Conservation (phyloP, 2,888 invertebrate species). For the Himalopsyche japonica region DNA sequence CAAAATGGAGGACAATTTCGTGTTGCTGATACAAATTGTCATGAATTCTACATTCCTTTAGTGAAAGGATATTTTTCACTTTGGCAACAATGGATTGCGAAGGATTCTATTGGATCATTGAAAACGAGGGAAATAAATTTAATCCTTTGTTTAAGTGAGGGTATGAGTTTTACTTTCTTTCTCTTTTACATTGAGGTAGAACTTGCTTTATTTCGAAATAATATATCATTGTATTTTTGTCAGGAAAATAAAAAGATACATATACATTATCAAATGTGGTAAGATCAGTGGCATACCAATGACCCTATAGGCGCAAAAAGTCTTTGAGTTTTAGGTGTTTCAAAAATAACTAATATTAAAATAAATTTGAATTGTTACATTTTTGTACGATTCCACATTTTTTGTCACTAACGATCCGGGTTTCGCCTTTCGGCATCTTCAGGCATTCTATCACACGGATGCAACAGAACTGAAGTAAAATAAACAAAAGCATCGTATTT, state of each 20-base stretch:
- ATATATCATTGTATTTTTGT: background rate
- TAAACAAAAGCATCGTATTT: too few species aligned
- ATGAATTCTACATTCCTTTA: background rate
- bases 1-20: background rate
- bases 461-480: too few species aligned
- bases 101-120: background rate
- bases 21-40: background rate
- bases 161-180: background rate
- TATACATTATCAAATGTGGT: background rate
- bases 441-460: too few species aligned
- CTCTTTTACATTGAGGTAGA: background rate
- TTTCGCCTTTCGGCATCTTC: too few species aligned
- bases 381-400: too few species aligned
- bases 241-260: background rate
- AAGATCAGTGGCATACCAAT: too few species aligned
- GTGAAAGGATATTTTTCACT: background rate
- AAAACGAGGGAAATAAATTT: background rate
- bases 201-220: background rate
- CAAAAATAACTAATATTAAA: too few species aligned
- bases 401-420: too few species aligned
- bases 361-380: too few species aligned
- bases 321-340: too few species aligned
- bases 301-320: too few species aligned
- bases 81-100: background rate
- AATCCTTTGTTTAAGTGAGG: background rate